A percentile compares a stretch with the other conserved stretches of the same genome.
Evolutionary conservation across 2,888 invertebrate species (phyloP).

Genomic region (Hirtodrosophila cameraria): DNA sequence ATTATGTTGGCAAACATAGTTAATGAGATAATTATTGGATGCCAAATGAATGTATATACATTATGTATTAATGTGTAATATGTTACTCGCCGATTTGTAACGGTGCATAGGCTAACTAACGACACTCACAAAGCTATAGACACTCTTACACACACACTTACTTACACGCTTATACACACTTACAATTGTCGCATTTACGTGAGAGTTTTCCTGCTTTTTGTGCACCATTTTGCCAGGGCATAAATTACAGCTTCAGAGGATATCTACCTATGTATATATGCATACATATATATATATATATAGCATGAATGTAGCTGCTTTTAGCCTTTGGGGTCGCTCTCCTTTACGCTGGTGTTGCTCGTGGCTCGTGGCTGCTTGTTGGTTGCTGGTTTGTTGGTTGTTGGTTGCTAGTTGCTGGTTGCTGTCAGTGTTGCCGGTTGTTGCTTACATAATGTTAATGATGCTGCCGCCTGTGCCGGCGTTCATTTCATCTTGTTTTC

Average conservation of each 20-base stretch:
- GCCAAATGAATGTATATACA: constrained; percentile 48
- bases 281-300: background rate
- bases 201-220: constrained; percentile 58
- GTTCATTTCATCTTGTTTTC: constrained; percentile 68
- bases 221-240: constrained; percentile 68
- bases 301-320: constrained; percentile 16
- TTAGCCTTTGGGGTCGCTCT: constrained; percentile 20
- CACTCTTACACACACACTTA: background rate
- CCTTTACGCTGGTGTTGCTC: constrained; percentile 2
- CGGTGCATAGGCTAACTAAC: constrained; percentile 66
- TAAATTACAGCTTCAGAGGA: constrained; percentile 73
- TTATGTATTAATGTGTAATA: constrained; percentile 48
- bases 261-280: constrained; percentile 16
- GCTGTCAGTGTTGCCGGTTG: constrained; percentile 66
- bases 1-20: constrained; percentile 16
- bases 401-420: constrained; percentile 8
- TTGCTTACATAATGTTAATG: constrained; percentile 77
- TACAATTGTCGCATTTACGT: constrained; percentile 56
- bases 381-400: constrained; percentile 16
- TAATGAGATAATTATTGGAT: constrained; percentile 28
- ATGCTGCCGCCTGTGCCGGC: constrained; percentile 57
- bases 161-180: constrained; percentile 8
- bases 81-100: constrained; percentile 51
- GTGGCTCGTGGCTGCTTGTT: constrained; percentile 6
- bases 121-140: constrained; percentile 14